Percentiles rank a stretch among this genome's conserved stretches.
phyloP scores from a whole-genome alignment of 2,888 invertebrate genomes.

The Parnassius mnemosyne region DNA sequence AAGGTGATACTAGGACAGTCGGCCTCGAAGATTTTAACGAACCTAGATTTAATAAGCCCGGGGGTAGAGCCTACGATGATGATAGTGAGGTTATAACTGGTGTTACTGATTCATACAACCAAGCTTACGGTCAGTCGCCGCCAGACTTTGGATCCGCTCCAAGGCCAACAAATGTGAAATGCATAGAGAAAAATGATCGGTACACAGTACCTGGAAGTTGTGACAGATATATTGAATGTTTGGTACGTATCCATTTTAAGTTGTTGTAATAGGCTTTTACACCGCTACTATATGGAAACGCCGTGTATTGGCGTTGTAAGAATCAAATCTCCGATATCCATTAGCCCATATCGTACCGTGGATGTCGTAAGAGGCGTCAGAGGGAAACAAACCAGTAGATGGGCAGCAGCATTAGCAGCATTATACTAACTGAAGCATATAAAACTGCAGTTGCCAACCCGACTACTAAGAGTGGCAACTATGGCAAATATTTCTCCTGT shows the following conservation, averaged over 20 bases:
- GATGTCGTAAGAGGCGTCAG: too few relatives aligned
- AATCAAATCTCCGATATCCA: too few relatives aligned
- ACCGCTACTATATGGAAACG: too few relatives aligned
- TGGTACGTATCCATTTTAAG: slow-evolving; percentile 54
- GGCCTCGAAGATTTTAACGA: slow-evolving; percentile 1
- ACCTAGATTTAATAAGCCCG: neutral
- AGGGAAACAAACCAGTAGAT: too few relatives aligned
- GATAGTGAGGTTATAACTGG: slow-evolving; percentile 25
- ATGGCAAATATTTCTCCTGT: too few relatives aligned
- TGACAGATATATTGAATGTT: slow-evolving; percentile 87
- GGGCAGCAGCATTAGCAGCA: too few relatives aligned
- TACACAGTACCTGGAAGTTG: slow-evolving; percentile 85
- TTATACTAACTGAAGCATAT: too few relatives aligned
- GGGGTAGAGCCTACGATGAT: slow-evolving; percentile 11
- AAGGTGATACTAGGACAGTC: slow-evolving; percentile 2
- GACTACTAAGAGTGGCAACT: too few relatives aligned
- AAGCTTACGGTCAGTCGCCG: slow-evolving; percentile 36
- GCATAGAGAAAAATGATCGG: slow-evolving; percentile 85
- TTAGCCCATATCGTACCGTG: too few relatives aligned
- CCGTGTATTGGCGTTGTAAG: too few relatives aligned
- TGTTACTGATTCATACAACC: slow-evolving; percentile 25
- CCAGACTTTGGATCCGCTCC: slow-evolving; percentile 37
- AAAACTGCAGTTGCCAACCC: too few relatives aligned
- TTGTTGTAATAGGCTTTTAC: too few relatives aligned
- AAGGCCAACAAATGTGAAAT: slow-evolving; percentile 51